Conservation (phyloP, 1,140 invertebrate genomes). For the Diprion similis region DNA sequence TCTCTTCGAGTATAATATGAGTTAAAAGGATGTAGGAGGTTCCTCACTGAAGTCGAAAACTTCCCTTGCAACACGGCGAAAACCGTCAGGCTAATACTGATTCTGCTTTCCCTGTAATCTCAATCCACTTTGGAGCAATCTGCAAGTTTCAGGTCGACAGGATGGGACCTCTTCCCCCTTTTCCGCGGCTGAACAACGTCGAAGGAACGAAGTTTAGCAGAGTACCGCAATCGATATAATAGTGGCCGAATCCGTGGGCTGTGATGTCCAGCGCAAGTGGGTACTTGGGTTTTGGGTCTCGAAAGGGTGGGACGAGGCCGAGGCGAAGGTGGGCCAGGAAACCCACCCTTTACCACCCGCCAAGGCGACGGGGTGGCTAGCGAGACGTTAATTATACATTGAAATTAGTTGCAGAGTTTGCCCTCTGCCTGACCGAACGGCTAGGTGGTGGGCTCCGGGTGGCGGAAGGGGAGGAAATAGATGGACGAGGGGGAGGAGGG, state of each 20-base stretch:
- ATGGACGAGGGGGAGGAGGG: too few relatives aligned
- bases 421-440: slow-evolving; percentile 47
- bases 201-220: slow-evolving; percentile 56
- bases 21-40: too few relatives aligned
- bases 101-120: slow-evolving; percentile 42
- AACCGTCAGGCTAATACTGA: background rate
- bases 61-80: too few relatives aligned
- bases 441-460: slow-evolving; percentile 31
- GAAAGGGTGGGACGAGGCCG: slow-evolving; percentile 23
- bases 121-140: slow-evolving; percentile 55
- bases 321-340: slow-evolving; percentile 28
- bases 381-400: slow-evolving; percentile 65
- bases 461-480: too few relatives aligned
- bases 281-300: slow-evolving; percentile 7
- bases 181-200: slow-evolving; percentile 41
- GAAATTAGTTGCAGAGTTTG: slow-evolving; percentile 64
- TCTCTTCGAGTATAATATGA: too few relatives aligned
- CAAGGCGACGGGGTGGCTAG: slow-evolving; percentile 43
- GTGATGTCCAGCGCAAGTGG: slow-evolving; percentile 47
- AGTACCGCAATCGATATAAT: slow-evolving; percentile 60
- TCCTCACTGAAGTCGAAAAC: too few relatives aligned
- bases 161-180: background rate
- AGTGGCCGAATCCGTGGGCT: slow-evolving; percentile 54
- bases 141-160: slow-evolving; percentile 43
- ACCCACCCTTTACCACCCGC: background rate